Evolutionary conservation across 2,113 vertebrate genomes (phyloP).

Genomic region (Bathybates hornii): DNA sequence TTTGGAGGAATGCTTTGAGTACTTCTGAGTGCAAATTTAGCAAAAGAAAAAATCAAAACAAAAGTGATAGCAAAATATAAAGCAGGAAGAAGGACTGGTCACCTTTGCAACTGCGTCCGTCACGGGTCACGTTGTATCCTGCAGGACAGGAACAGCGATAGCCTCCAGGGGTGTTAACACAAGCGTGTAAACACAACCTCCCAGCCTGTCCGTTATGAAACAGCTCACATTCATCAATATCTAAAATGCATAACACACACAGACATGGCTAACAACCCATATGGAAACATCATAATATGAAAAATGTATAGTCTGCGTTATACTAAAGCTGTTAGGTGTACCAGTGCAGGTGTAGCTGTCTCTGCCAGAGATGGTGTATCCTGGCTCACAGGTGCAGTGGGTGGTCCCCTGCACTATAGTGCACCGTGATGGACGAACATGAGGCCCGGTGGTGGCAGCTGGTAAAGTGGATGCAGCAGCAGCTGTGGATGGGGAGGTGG

Average conservation of each 20-base stretch:
- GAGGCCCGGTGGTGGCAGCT: slow-evolving; percentile 58
- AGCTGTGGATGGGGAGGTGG: slow-evolving; percentile 31
- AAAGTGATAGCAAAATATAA: not conserved
- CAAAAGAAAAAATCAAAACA: not conserved
- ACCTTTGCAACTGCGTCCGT: slow-evolving; percentile 80
- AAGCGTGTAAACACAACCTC: slow-evolving; percentile 77
- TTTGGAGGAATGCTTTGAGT: not conserved
- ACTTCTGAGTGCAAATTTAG: not conserved
- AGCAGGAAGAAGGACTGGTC: not conserved
- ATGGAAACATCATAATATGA: no score
- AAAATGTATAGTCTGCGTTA: no score
- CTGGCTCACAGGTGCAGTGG: slow-evolving; percentile 79
- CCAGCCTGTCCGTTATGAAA: slow-evolving; percentile 76
- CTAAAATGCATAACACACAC: slow-evolving; percentile 43
- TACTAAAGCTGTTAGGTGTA: no score
- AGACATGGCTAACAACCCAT: no score
- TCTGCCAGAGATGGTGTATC: slow-evolving; percentile 77
- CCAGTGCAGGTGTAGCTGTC: slow-evolving; percentile 42
- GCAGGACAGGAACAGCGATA: slow-evolving; percentile 81
- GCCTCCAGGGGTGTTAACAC: slow-evolving; percentile 81
- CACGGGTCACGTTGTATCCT: slow-evolving; percentile 74
- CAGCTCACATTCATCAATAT: slow-evolving; percentile 84
- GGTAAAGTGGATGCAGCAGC: slow-evolving; percentile 54
- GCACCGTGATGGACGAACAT: slow-evolving; percentile 77
- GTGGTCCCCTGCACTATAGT: slow-evolving; percentile 66